These are phyloP conservation scores for Drosophila kuntzei DNA, from an alignment of 2,888 invertebrate genomes.

Conservation along the genomic window DNA sequence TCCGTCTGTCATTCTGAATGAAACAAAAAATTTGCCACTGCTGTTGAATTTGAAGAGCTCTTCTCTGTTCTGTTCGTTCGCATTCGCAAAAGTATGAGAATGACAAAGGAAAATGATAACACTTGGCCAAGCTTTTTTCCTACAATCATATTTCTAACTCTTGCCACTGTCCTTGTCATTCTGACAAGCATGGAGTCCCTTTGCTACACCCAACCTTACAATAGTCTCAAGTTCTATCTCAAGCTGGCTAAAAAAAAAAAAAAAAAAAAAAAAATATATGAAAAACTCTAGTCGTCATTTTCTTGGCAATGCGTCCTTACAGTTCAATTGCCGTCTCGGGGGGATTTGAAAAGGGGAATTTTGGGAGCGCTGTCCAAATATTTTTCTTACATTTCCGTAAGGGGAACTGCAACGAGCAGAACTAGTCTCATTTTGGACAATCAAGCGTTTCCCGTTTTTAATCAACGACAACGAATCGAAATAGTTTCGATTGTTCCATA, in stretches of 20 bases:
- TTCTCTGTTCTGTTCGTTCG: slow-evolving; percentile 16
- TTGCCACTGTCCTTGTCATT: slow-evolving; percentile 55
- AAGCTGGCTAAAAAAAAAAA: slow-evolving; percentile 14
- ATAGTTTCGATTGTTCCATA: slow-evolving; percentile 71
- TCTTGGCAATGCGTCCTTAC: slow-evolving; percentile 68
- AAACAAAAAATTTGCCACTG: slow-evolving; percentile 38
- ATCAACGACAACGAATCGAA: slow-evolving; percentile 54
- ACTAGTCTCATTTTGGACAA: slow-evolving; percentile 48
- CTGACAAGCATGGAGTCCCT: slow-evolving; percentile 64
- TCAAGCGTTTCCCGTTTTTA: slow-evolving; percentile 58
- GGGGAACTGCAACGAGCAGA: slow-evolving; percentile 19
- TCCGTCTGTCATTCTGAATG: slow-evolving; percentile 12
- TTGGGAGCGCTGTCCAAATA: slow-evolving; percentile 52
- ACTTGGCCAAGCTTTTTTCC: slow-evolving; percentile 43
- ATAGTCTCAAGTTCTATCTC: background rate
- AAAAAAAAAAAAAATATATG: slow-evolving; percentile 28
- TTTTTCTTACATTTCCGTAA: slow-evolving; percentile 61
- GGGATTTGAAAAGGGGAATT: background rate
- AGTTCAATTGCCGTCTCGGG: slow-evolving; percentile 62
- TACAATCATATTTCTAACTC: slow-evolving; percentile 46
- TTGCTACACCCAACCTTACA: background rate
- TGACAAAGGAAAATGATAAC: slow-evolving; percentile 64
- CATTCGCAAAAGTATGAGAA: slow-evolving; percentile 35
- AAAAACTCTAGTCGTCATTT: slow-evolving; percentile 71
- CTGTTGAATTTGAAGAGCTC: slow-evolving; percentile 49